Evolutionary conservation across 2,113 vertebrate species (phyloP).

Genomic region (Haemorhous mexicanus): DNA sequence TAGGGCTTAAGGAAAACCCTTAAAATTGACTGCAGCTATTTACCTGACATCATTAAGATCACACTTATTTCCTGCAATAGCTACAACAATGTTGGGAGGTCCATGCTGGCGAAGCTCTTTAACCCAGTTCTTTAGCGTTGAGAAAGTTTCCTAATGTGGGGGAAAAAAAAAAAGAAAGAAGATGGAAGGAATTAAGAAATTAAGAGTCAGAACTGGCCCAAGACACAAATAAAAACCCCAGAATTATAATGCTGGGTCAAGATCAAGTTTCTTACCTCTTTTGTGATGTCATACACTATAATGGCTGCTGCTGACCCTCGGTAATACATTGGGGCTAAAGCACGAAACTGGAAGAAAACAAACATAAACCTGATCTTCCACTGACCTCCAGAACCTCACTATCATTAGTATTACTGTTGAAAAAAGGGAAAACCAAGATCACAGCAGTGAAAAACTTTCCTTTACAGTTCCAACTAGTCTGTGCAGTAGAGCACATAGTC

Average conservation of each 20-base stretch:
- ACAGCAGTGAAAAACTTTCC: not conserved
- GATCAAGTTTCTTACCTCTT: constrained; percentile 82
- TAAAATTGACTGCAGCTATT: not conserved
- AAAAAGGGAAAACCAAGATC: not conserved
- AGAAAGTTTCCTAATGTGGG: constrained; percentile 88
- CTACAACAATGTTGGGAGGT: constrained; percentile 95
- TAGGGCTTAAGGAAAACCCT: not conserved
- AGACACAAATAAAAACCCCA: rapidly evolving
- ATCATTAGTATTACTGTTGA: not conserved
- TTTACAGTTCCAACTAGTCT: not conserved
- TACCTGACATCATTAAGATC: constrained; percentile 94
- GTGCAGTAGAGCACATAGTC: not conserved
- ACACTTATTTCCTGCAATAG: constrained; percentile 97
- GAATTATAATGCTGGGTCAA: not conserved
- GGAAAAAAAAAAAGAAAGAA: not conserved
- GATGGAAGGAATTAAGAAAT: not conserved
- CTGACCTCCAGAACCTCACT: not conserved
- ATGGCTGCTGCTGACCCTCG: constrained; percentile 96
- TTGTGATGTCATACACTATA: constrained; percentile 98
- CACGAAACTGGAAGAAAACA: constrained; percentile 83
- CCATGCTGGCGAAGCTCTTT: constrained; percentile 96
- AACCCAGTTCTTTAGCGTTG: constrained; percentile 97
- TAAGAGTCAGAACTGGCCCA: not conserved
- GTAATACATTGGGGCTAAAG: constrained; percentile 98
- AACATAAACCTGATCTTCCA: not conserved